Evolutionary conservation across 2,888 invertebrate species (phyloP), one percentile per base, ranked within the genome.

Genomic region (Sesia bembeciformis): DNA sequence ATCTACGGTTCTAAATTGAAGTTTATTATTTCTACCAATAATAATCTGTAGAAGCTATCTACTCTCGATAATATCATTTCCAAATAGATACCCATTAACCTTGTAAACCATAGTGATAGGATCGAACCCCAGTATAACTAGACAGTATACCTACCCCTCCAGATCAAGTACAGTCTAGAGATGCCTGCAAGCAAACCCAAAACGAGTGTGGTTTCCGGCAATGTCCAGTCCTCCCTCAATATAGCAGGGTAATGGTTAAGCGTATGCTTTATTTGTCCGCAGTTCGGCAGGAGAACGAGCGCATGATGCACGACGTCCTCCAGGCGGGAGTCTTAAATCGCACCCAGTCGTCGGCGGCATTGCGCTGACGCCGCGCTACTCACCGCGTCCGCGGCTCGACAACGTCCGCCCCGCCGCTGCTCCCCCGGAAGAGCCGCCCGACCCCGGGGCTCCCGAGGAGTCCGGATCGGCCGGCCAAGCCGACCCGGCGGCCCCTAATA

Each of bases 211-310:
- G 23, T 46, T 23, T 46, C 46, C 46, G n/a, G 8, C 46, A 5
- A 5, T 46, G 46, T 46, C 8, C 46, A 46, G 8, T 46, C 46
- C 46, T 23, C 46, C 46, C 8, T 8, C n/a, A 4, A 38, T 4
- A 7, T 38, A 38, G 38, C 39, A 39, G 50, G 23, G 23, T 50
- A 60, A 74, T 73, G 80, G 72, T 85, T 81, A 83, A 85, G 82
- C 79, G 23, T 62, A 59, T 60, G 57, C 57, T 65, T 59, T 75
- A 62, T 70, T 89, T 86, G 87, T 85, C 91, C 92, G 66, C 93
- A 96, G 96, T 96, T 81, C 94, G 96, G 69, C 94, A 94, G 90
- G 95, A 96, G 91, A 96, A 96, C 90, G 95, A 96, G 90, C 94
- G 95, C 84, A 91, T 95, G 86, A 92, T 95, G 91, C 91, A 91